Evolutionary conservation across 2,888 invertebrate species (phyloP).

Genomic region (Torymus texanus): DNA sequence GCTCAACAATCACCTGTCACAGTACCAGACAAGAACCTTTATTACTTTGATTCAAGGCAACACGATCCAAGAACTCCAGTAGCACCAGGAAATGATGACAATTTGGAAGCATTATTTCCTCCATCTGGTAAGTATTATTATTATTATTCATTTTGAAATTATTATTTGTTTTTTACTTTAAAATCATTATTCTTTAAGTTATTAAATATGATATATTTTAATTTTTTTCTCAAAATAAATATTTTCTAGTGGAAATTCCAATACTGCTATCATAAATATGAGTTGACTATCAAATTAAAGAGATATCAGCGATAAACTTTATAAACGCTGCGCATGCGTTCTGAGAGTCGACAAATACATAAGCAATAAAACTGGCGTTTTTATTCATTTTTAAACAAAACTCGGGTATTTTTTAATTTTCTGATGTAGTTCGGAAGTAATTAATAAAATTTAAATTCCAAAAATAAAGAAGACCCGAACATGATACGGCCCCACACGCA

Average conservation of each 20-base stretch:
- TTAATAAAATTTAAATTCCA: too few species aligned
- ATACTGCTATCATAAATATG: too few species aligned
- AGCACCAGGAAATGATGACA: slow-evolving; percentile 69
- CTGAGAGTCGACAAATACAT: too few species aligned
- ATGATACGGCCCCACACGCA: too few species aligned
- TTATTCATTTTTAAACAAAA: too few species aligned
- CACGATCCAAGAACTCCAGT: slow-evolving; percentile 60
- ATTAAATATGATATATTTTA: not conserved
- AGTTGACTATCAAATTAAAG: too few species aligned
- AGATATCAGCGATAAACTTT: too few species aligned
- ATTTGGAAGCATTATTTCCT: slow-evolving; percentile 81
- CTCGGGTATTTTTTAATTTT: too few species aligned
- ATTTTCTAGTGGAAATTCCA: not conserved
- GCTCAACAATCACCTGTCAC: slow-evolving; percentile 72
- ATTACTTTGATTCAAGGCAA: slow-evolving; percentile 68
- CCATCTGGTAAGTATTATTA: slow-evolving; percentile 76
- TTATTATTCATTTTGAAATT: not conserved
- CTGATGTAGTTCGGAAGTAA: too few species aligned
- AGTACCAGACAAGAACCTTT: slow-evolving; percentile 68
- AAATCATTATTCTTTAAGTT: not conserved
- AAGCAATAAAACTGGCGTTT: too few species aligned
- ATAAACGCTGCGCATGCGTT: too few species aligned
- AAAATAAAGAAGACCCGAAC: too few species aligned
- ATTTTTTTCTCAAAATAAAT: not conserved
- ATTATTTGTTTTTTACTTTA: slow-evolving; percentile 12